Conservation (phyloP, 1,140 invertebrate species). For the Drosophila novamexicana region DNA sequence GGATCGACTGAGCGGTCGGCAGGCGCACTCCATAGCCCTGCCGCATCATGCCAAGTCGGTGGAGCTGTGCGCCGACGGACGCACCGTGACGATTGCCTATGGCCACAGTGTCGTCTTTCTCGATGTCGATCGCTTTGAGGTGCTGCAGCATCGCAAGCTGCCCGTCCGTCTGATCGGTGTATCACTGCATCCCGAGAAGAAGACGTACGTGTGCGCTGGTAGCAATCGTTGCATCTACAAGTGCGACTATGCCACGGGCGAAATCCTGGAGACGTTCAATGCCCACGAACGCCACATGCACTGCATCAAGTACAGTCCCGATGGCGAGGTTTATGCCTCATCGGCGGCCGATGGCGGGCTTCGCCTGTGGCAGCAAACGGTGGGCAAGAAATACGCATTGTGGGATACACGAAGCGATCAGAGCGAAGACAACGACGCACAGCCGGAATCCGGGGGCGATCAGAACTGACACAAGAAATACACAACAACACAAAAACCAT, state of each 20-base stretch:
- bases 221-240: constrained; percentile 98
- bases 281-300: constrained; percentile 98
- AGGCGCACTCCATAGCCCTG: constrained; percentile 93
- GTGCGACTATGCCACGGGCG: constrained; percentile 94
- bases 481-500: constrained; percentile 1
- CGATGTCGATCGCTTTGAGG: constrained; percentile 90
- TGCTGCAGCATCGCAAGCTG: constrained; percentile 91
- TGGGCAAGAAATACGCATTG: constrained; percentile 97
- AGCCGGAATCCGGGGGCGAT: background rate
- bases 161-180: constrained; percentile 95
- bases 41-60: constrained; percentile 92
- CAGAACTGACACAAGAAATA: background rate
- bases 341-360: constrained; percentile 98
- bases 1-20: constrained; percentile 90
- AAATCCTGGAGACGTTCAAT: constrained; percentile 92
- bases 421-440: background rate
- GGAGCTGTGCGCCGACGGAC: constrained; percentile 93
- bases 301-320: constrained; percentile 95
- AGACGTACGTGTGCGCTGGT: constrained; percentile 96
- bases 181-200: constrained; percentile 93
- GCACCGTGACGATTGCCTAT: constrained; percentile 92
- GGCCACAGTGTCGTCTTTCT: constrained; percentile 91
- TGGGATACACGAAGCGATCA: constrained; percentile 88
- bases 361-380: constrained; percentile 94
- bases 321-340: constrained; percentile 97